phyloP scores from a whole-genome alignment of 1,140 invertebrate species.

The Campoletis sonorensis region DNA sequence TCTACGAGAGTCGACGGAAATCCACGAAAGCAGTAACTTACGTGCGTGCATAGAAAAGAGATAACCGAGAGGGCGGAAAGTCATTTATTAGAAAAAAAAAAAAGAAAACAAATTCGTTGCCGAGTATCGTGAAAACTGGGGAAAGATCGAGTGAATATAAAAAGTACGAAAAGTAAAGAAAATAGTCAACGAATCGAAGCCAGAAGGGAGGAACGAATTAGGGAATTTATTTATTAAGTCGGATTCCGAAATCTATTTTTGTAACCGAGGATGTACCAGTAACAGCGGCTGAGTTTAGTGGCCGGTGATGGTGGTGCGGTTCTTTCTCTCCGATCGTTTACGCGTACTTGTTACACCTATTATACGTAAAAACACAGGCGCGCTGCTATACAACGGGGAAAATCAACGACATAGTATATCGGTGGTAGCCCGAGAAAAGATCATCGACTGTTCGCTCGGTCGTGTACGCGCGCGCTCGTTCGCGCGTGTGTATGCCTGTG shows the following conservation, averaged over 20 bases:
- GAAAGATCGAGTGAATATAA: background rate
- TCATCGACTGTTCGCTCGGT: conserved; percentile 10
- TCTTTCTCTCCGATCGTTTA: background rate
- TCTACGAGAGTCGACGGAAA: no score
- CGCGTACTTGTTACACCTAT: no score
- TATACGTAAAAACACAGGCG: background rate
- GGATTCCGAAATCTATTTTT: conserved; percentile 41
- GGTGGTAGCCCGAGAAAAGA: background rate
- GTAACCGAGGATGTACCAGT: conserved; percentile 42
- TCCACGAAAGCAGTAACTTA: no score
- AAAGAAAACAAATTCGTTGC: background rate
- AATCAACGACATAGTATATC: background rate
- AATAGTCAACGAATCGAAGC: conserved; percentile 36
- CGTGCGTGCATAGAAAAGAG: no score
- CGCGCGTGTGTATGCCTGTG: background rate
- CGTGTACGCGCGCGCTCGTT: background rate
- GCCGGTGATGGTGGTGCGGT: background rate
- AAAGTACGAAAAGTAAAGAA: conserved; percentile 37
- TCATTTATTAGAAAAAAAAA: background rate
- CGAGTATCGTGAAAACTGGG: background rate
- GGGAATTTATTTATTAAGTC: conserved; percentile 32
- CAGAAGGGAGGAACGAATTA: conserved; percentile 39
- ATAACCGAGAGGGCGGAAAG: no score
- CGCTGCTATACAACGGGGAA: background rate
- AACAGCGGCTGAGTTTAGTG: conserved; percentile 13